Evolutionary conservation across 2,888 invertebrate species (phyloP), one percentile per base, ranked within the genome.

Genomic region (Nebria salina): DNA sequence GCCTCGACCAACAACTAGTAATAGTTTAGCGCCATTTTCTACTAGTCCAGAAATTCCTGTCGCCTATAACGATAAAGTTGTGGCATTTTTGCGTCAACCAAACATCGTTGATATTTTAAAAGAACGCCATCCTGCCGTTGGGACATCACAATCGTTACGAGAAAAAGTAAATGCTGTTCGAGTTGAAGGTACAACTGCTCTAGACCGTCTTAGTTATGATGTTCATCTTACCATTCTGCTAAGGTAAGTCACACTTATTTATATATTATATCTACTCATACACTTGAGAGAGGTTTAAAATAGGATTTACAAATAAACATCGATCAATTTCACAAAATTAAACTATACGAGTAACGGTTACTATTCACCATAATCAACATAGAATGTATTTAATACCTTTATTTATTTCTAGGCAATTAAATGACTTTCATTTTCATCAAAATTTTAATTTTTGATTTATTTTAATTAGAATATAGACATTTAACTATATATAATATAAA

Each of bases 21-120:
- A 89, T 82, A 85, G 86, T 15, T 83, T 86, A 79, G 85, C 87
- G 70, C 85, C 87, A 64, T 78, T 83, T 75, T 86, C 84, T 82
- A 89, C 90, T 43, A 86, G 88, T 75, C 91, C 93, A 1, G 93
- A 95, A 84, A 94, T 97, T 86, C 97, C 97, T 0, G 93, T 96
- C 20, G 97, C 98, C 2, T 98, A 98, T 89, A 98, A 98, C 87
- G 98, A 98, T 86, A 96, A 96, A 92, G 98, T 98, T 84, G 97
- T 98, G 77, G 96, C 97, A n/a, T 98, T 98, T 90, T 92, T 98
- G 54, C 93, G 98, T 0, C 98, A 98, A 87, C 95, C 97, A 9
- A 97, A 97, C 88, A 97, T 98, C 86, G 93, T 97, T 89, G 97
- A 97, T 86, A 96, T 98, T 84, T 90, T 98, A 83, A 94, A 94